Conservation (phyloP, 2,888 invertebrate species). For the Gonocerus acuteangulatus region DNA sequence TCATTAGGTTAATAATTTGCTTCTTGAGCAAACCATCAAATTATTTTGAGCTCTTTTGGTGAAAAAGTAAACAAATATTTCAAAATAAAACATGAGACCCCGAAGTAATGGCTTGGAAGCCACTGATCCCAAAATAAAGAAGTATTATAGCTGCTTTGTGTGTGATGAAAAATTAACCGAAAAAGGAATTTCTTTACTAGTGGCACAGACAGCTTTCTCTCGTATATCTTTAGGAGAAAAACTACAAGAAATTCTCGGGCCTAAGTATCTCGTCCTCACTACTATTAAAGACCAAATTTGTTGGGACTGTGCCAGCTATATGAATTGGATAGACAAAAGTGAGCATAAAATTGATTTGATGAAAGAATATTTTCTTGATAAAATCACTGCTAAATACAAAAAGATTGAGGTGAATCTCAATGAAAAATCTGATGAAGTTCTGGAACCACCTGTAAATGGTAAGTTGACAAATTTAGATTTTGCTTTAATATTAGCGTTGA, state of each 20-base stretch:
- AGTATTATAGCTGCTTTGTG: conserved; percentile 28
- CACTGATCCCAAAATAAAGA: not conserved
- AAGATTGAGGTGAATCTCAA: conserved; percentile 27
- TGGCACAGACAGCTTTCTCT: conserved; percentile 31
- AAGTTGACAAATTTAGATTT: not conserved
- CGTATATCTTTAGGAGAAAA: conserved; percentile 32
- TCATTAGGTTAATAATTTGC: too few species aligned
- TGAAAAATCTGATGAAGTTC: conserved; percentile 2
- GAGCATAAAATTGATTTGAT: conserved; percentile 32
- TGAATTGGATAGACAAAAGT: conserved; percentile 32
- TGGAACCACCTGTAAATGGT: not conserved
- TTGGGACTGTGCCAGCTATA: conserved; percentile 33
- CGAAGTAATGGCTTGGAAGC: too few species aligned
- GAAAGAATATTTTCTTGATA: conserved; percentile 28
- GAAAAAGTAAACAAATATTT: too few species aligned
- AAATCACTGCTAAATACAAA: conserved; percentile 31
- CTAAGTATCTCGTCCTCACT: conserved; percentile 29
- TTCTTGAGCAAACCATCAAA: too few species aligned
- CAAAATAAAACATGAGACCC: too few species aligned
- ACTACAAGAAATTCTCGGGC: conserved; percentile 34
- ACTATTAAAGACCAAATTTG: conserved; percentile 29
- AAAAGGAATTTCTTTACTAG: conserved; percentile 30
- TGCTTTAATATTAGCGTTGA: not conserved
- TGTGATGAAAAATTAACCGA: conserved; percentile 27
- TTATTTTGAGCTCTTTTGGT: too few species aligned